Evolutionary conservation across 1,140 invertebrate species (phyloP), one percentile per base, ranked within the genome.

Genomic region (Caerostris darwini): DNA sequence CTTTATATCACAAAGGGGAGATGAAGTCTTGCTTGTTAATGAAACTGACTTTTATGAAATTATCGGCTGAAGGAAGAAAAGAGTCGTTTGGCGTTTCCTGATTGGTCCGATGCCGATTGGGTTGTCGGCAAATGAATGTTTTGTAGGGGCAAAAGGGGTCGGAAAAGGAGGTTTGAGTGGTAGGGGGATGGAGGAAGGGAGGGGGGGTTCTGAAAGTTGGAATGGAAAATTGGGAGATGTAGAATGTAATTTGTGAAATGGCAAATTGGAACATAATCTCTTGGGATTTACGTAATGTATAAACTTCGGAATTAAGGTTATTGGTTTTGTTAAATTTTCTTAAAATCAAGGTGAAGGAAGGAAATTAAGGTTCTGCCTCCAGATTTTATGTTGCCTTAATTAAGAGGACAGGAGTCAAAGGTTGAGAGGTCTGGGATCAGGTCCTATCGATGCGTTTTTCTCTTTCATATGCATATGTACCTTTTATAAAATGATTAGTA

Each of bases 21-120:
- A 71, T 50, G 82, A 85, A 87, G 81, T 83, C 81, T 83, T 83
- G 53, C 56, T 87, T 87, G 57, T 59, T 87, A 87, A 87, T 87
- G 85, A 87, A 87, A 87, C 85, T 87, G 85, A 61, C 85, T 87
- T 87, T 64, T 87, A 64, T 87, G 85, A 64, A 87, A 87, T 87
- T 61, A 64, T 87, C 57, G 85, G 85, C 34, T 61, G 57, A 10
- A 19, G 57, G 50, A 50, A 57, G 19, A 87, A 64, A 64, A 83
- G 56, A n/a, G 81, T 83, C 81, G 81, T 83, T 83, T 56, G 81
- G 50, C 81, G 54, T 83, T 83, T 54, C 81, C 81, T 54, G 81
- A 83, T 83, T 83, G 81, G 81, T 57, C 12, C 17, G 81, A 83
- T 12, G 81, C 10, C 81, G 81, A 83, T 83, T 56, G 81, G 81